Conservation (phyloP, 2,797 vertebrate species). For the Artibeus lituratus region DNA sequence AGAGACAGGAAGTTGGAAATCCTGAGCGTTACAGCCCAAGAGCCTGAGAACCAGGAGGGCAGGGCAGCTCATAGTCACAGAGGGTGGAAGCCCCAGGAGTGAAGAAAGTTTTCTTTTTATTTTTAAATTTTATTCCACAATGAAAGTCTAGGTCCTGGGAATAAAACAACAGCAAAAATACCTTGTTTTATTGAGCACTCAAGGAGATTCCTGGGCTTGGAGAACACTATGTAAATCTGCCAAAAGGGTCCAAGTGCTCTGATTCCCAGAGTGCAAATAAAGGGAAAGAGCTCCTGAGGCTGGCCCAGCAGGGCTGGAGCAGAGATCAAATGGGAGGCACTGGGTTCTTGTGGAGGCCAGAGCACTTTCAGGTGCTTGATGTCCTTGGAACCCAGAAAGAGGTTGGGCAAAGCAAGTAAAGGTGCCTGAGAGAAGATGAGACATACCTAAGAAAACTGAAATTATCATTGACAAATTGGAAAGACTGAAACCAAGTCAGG, state of each 20-base stretch:
- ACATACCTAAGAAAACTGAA: not conserved
- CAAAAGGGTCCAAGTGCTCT: not conserved
- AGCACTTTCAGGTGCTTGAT: not conserved
- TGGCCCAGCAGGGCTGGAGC: not conserved
- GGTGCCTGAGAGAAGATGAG: not conserved
- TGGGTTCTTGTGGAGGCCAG: not conserved
- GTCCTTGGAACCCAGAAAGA: not conserved
- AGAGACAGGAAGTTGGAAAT: slow-evolving; percentile 74
- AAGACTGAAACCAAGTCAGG: not conserved
- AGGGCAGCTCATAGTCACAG: not conserved
- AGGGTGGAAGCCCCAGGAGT: not conserved
- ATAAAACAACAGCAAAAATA: slow-evolving; percentile 51
- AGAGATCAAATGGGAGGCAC: not conserved
- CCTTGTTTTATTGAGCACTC: slow-evolving; percentile 53
- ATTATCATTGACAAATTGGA: not conserved
- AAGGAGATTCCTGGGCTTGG: not conserved
- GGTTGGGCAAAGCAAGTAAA: not conserved
- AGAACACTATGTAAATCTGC: slow-evolving; percentile 4
- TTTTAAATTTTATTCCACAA: slow-evolving; percentile 52
- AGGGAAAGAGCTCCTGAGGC: not conserved
- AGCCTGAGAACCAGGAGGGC: slow-evolving; percentile 69
- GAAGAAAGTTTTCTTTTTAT: slow-evolving; percentile 60
- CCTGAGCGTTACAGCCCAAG: slow-evolving; percentile 50
- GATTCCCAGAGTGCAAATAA: not conserved
- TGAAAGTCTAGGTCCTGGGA: slow-evolving; percentile 46